phyloP scores from a whole-genome alignment of 2,797 vertebrate species.

The Enoplosus armatus region DNA sequence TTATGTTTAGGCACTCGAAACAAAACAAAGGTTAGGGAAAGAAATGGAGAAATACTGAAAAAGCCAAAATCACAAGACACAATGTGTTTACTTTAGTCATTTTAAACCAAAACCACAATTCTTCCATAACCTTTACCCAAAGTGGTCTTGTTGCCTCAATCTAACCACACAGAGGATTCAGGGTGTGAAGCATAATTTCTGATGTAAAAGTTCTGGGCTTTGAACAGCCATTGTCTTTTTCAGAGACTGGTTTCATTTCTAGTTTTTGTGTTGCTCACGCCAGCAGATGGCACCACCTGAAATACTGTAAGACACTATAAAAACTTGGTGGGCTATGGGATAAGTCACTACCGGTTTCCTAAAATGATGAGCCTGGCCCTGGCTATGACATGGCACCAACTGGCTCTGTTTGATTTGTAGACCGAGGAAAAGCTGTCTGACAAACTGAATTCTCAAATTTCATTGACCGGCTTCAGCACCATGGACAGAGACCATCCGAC shows the following conservation, averaged over 20 bases:
- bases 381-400: neutral
- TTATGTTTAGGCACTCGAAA: neutral
- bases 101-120: neutral
- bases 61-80: neutral
- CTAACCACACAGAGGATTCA: no score
- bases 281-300: neutral
- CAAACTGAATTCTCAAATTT: neutral
- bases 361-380: neutral
- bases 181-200: neutral
- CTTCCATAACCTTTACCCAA: neutral
- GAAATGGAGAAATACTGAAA: neutral
- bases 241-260: neutral
- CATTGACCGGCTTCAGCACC: slow-evolving; percentile 16
- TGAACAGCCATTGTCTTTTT: neutral
- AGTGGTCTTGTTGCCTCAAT: neutral
- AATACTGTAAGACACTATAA: neutral
- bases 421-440: neutral
- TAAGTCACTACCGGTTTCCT: neutral
- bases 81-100: neutral
- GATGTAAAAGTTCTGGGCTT: neutral
- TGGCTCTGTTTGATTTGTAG: slow-evolving; percentile 1
- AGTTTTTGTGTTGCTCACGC: neutral
- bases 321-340: neutral
- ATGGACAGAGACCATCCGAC: slow-evolving; percentile 21
- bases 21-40: neutral